phyloP scores from a whole-genome alignment of 2,113 vertebrate genomes.

The Pygoscelis antarcticus region DNA sequence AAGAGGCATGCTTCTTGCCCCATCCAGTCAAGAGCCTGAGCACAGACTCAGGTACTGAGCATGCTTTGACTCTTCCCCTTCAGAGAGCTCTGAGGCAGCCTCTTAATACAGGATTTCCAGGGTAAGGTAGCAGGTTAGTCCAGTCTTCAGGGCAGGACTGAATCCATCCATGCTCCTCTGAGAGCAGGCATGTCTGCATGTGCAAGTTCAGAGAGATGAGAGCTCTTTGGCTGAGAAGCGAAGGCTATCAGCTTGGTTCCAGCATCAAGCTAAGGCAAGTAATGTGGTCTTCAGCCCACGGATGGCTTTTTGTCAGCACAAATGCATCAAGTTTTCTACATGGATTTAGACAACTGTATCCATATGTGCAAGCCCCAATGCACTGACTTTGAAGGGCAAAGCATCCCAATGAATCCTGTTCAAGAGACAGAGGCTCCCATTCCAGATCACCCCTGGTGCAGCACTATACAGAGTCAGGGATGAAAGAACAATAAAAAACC shows the following conservation, averaged over 20 bases:
- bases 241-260: neutral
- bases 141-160: neutral
- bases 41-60: neutral
- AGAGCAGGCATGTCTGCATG: accelerated
- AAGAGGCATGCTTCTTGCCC: neutral
- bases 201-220: neutral
- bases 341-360: neutral
- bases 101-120: neutral
- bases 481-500: neutral
- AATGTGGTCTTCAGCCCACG: neutral
- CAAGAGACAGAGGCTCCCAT: neutral
- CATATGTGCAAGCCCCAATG: neutral
- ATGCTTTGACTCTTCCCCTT: neutral
- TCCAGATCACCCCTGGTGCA: neutral
- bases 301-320: neutral
- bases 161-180: neutral
- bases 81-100: neutral
- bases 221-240: neutral
- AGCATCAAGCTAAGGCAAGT: neutral
- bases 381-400: neutral
- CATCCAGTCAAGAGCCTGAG: neutral
- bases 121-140: neutral
- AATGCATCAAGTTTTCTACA: neutral
- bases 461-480: neutral
- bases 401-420: neutral